Evolutionary conservation across 2,113 vertebrate species (phyloP), one percentile per base, ranked within the genome.

Genomic region (Peromyscus californicus): DNA sequence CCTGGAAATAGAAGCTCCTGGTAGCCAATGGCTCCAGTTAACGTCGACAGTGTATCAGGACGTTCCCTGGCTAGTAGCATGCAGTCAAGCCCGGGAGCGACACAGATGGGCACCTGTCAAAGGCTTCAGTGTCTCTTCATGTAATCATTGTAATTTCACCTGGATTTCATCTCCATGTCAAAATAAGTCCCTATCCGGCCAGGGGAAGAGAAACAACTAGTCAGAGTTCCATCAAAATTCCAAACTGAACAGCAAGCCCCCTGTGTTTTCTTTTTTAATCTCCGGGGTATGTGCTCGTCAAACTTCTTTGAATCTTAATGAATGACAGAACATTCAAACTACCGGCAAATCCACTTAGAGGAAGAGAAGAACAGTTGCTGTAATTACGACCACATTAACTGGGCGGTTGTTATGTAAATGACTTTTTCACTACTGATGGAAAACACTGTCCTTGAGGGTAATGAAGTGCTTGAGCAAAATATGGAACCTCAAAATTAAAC

Each of bases 401-500:
- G 9, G n/a, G 31, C 67, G 45, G 51, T 69, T 54, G 86, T 75
- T 84, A 48, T 94, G 94, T 92, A 89, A 89, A 93, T 74, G 75
- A 51, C 48, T 90, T 96, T 79, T 87, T 93, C 5, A 31, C 33
- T 89, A 83, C 59, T 90, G 86, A 76, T 89, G 74, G 48, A 95
- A 94, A 98, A 42, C 42, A 39, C 4, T 76, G 70, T 91, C 65
- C 39, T 94, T 16, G 65, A 61, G 88, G 97, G 83, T 36, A 93
- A 96, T 91, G 59, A 96, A 90, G 51, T 86, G 59, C 36, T 89
- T 85, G 59, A 95, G n/a, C 16, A 84, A 96, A 93, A 96, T 83
- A 91, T 70, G 92, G 93, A 83, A 80, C 42, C 57, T 91, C 48
- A 65, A 92, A 96, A 80, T 93, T 96, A 97, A 97, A 94, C 63